phyloP scores from a whole-genome alignment of 1,140 invertebrate genomes.

The Stegodyphus dumicola region DNA sequence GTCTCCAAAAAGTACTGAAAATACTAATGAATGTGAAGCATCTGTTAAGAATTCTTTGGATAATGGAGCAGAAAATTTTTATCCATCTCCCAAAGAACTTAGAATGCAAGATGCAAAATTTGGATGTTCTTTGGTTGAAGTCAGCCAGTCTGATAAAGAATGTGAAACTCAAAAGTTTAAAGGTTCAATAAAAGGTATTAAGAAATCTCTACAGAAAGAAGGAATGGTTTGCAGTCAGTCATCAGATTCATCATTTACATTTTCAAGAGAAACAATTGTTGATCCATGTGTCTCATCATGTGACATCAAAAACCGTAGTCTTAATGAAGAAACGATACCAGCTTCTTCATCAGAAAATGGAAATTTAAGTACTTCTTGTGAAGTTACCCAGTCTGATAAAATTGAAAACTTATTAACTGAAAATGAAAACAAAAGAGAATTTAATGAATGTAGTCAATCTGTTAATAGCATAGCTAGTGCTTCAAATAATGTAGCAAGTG shows the following conservation, averaged over 20 bases:
- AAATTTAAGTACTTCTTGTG: not conserved
- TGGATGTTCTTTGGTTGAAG: no score
- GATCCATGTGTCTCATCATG: slow-evolving; percentile 41
- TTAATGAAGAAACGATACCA: not conserved
- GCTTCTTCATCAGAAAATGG: not conserved
- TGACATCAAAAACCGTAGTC: not conserved
- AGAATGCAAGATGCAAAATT: no score
- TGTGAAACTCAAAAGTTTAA: no score
- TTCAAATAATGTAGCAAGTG: no score
- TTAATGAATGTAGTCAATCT: slow-evolving; percentile 28
- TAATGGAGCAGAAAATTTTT: no score
- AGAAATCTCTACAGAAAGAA: no score
- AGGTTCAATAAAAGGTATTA: no score
- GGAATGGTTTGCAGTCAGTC: slow-evolving; percentile 30
- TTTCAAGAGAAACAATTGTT: not conserved
- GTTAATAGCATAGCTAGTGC: no score
- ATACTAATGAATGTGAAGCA: not conserved
- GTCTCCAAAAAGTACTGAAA: not conserved
- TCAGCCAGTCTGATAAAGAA: no score
- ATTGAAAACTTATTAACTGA: not conserved
- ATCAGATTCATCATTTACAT: not conserved
- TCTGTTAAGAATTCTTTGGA: no score
- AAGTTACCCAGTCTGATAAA: slow-evolving; percentile 5
- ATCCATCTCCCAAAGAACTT: no score
- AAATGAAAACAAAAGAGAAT: not conserved